A percentile compares a stretch with the other conserved stretches of the same genome.
These are phyloP conservation scores for Dromococcyx pavoninus DNA, from an alignment of 2,797 vertebrate genomes.

Conservation along the genomic window DNA sequence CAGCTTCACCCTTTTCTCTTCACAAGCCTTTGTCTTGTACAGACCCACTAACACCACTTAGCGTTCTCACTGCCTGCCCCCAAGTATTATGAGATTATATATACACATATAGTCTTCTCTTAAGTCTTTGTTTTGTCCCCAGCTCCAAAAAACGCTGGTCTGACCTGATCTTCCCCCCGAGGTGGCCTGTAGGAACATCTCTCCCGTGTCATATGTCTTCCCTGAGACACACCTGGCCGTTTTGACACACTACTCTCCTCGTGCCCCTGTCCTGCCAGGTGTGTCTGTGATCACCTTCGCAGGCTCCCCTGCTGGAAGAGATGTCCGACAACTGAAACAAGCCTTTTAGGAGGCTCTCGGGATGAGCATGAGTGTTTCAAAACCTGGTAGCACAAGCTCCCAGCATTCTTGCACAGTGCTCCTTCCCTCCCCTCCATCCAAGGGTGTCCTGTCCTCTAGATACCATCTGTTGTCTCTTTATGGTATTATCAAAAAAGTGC, in stretches of 20 bases:
- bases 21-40: not conserved
- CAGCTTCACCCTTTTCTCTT: not conserved
- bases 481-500: not conserved
- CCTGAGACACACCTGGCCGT: not conserved
- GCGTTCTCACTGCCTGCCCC: slow-evolving; percentile 1
- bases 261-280: not conserved
- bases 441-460: not conserved
- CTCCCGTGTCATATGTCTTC: not conserved
- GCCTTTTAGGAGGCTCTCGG: not conserved
- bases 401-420: not conserved
- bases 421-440: not conserved
- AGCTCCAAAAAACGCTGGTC: not conserved
- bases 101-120: slow-evolving; percentile 6
- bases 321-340: not conserved
- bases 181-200: not conserved
- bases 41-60: slow-evolving; percentile 8
- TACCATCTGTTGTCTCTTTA: slow-evolving; percentile 15
- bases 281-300: not conserved
- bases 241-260: slow-evolving; percentile 26
- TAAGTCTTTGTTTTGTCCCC: not conserved
- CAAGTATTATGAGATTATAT: slow-evolving; percentile 39
- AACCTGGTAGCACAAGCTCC: not conserved
- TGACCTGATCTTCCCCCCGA: not conserved
- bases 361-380: not conserved
- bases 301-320: not conserved